A percentile compares a stretch with the other conserved stretches of the same genome.
Conservation (phyloP, 2,888 invertebrate genomes). For the Drosophila subsilvestris region DNA sequence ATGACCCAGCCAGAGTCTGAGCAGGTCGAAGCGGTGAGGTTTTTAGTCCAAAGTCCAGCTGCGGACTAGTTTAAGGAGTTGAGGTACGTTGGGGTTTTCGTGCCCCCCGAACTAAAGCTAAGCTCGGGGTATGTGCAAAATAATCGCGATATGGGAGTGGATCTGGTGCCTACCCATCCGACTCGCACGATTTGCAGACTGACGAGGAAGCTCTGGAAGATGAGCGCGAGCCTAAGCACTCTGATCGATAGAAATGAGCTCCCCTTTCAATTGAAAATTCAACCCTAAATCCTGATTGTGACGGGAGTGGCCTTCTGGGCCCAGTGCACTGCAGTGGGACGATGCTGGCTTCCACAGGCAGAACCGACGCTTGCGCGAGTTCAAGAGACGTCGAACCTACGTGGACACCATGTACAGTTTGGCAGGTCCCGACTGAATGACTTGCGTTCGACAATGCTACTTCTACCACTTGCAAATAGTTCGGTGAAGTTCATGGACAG, state of each 20-base stretch:
- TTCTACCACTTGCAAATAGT: conserved; percentile 3
- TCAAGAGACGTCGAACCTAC: conserved; percentile 1
- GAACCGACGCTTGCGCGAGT: conserved; percentile 11
- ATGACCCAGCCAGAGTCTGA: not conserved
- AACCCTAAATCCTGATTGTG: conserved; percentile 1
- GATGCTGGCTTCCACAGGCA: conserved; percentile 4
- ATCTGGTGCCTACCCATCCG: not conserved
- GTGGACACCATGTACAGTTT: conserved; percentile 10
- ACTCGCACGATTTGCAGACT: not conserved
- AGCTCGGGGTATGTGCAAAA: not conserved
- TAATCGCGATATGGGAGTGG: conserved; percentile 9
- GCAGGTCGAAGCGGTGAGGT: too few relatives aligned
- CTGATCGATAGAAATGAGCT: not conserved
- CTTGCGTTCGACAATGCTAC: conserved; percentile 3
- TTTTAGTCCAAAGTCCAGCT: not conserved
- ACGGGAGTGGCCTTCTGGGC: not conserved
- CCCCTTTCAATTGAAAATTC: not conserved
- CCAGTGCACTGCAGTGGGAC: not conserved
- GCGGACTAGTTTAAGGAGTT: not conserved
- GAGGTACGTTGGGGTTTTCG: not conserved
- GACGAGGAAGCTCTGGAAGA: not conserved
- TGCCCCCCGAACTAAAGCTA: not conserved
- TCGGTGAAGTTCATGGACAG: conserved; percentile 11
- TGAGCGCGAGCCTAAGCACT: not conserved
- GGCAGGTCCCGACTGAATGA: not conserved